Conservation (phyloP, 2,113 vertebrate genomes). For the Perca fluviatilis region DNA sequence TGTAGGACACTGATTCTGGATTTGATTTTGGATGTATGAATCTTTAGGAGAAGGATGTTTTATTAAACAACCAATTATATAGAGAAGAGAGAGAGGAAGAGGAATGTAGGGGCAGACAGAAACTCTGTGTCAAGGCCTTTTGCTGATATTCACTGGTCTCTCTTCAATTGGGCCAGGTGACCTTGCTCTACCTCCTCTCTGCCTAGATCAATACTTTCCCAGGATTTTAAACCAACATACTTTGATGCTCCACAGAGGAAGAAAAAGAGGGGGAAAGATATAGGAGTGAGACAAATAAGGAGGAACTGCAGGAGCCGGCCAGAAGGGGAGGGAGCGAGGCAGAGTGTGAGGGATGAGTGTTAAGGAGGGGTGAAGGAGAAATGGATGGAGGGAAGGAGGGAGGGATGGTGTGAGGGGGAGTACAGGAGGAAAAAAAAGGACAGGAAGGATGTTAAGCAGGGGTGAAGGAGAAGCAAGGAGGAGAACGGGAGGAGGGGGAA, state of each 20-base stretch:
- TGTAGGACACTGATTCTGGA: conserved; percentile 11
- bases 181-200: conserved; percentile 69
- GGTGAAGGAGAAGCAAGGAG: conserved; percentile 71
- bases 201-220: conserved; percentile 79
- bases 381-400: conserved; percentile 51
- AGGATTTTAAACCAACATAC: conserved; percentile 76
- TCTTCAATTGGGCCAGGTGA: conserved; percentile 68
- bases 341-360: conserved; percentile 72
- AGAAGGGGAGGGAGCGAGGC: conserved; percentile 46
- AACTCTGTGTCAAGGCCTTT: conserved; percentile 57
- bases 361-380: conserved; percentile 82
- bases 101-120: conserved; percentile 17
- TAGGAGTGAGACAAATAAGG: conserved; percentile 70
- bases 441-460: conserved; percentile 75
- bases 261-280: conserved; percentile 64
- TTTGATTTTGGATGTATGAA: conserved; percentile 44
- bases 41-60: conserved; percentile 34
- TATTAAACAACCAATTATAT: conserved; percentile 49
- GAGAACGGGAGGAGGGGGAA: conserved; percentile 38
- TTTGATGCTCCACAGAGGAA: conserved; percentile 73
- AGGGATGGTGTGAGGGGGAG: conserved; percentile 46
- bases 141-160: conserved; percentile 60
- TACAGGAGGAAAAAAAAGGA: conserved; percentile 50
- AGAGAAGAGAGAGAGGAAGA: conserved; percentile 38
- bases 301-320: conserved; percentile 50